A percentile compares a stretch with the other conserved stretches of the same genome.
Conservation (phyloP, 2,113 vertebrate species). For the Chrysochloris asiatica region DNA sequence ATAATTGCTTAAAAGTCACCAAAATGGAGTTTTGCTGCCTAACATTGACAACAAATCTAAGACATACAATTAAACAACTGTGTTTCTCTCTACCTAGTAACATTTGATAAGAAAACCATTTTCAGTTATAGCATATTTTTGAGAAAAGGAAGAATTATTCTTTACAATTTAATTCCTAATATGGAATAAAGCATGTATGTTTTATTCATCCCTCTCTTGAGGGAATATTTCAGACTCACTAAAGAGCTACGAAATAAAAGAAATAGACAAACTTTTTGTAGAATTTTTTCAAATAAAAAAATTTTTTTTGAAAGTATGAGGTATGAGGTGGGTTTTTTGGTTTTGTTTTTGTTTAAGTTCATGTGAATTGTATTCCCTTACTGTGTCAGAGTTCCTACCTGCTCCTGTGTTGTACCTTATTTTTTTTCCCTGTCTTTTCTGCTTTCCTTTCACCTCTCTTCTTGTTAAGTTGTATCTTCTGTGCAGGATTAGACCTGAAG, state of each 20-base stretch:
- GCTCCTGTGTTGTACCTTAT: not conserved
- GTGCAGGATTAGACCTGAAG: conserved; percentile 61
- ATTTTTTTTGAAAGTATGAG: conserved; percentile 77
- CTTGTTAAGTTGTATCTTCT: conserved; percentile 75
- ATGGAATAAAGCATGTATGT: conserved; percentile 50
- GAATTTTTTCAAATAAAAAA: conserved; percentile 80
- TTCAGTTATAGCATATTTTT: not conserved
- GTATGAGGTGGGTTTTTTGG: too few relatives aligned
- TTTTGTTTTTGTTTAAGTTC: conserved; percentile 48
- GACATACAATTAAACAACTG: not conserved
- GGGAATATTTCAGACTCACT: conserved; percentile 75
- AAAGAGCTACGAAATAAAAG: conserved; percentile 79
- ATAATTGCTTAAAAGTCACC: not conserved
- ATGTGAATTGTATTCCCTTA: conserved; percentile 63
- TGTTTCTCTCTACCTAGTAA: not conserved
- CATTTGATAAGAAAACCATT: not conserved
- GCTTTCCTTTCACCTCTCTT: conserved; percentile 72
- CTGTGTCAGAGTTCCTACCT: conserved; percentile 57
- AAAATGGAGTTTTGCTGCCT: not conserved
- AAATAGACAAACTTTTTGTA: conserved; percentile 75
- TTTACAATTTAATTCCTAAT: conserved; percentile 58
- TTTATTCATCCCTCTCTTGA: not conserved
- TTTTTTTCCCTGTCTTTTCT: conserved; percentile 8
- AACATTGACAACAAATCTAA: too few relatives aligned
- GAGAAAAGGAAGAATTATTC: conserved; percentile 33